Evolutionary conservation across 2,797 vertebrate species (phyloP), one percentile per base, ranked within the genome.

Genomic region (Pristis pectinata): DNA sequence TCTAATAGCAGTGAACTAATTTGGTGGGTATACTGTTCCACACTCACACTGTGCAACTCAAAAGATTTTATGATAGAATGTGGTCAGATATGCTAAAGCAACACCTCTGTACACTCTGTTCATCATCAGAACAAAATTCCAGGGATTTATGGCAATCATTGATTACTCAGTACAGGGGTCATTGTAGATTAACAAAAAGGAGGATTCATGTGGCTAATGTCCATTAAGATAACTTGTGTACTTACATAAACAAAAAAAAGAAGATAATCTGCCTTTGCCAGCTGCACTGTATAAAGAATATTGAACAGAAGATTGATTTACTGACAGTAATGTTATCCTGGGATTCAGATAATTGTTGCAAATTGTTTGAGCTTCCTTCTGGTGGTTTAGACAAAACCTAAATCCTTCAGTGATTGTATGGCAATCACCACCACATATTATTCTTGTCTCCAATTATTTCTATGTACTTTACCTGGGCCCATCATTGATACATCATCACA

Each of bases 151-250:
- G 30, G 24, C 41, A 49, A 93, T 74, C 44, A n/a, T 74, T 93
- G 70, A 53, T 72, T 67, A 30, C 44, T 53, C 67, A 74, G 37
- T 53, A 93, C 74, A 41, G 13, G 92, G 24, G 27, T 76, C 67
- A 93, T 93, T 93, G 70, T 44, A 76, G 41, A 93, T 74, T 70
- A 93, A 74, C 44, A 49, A 44, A 93, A 74, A 74, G 44, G 17
- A 93, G 30, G 15, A 74, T 34, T 27, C 41, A 53, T 76, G 13
- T 30, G 22, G 67, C 30, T 74, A 53, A 74, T 74, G 44, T 53
- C 67, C 10, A 93, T 72, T 3, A 53, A 72, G 67, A 30, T 53
- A 72, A 30, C 22, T 30, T 72, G 70, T 72, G 70, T 24, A 72
- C 19, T 72, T 7, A 13, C 70, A 53, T 49, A 27, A 93, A 44